Evolutionary conservation across 2,888 invertebrate species (phyloP).

Genomic region (Panopea generosa): DNA sequence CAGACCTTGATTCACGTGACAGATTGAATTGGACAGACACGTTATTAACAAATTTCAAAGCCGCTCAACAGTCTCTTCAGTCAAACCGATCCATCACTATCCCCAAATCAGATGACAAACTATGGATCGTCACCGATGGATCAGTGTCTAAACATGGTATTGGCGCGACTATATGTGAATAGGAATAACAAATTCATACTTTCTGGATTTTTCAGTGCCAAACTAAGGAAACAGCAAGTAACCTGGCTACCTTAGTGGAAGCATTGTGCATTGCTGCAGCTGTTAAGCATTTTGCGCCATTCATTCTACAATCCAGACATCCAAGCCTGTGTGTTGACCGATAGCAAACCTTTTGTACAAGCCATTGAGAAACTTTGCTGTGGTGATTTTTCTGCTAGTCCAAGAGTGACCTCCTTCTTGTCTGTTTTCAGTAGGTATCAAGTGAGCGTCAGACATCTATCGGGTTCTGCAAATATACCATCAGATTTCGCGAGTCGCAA

Average conservation of each 20-base stretch:
- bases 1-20: no score
- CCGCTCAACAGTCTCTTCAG: no score
- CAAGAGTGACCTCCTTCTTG: slow-evolving; percentile 59
- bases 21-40: no score
- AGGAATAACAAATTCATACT: slow-evolving; percentile 41
- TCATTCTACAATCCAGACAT: slow-evolving; percentile 48
- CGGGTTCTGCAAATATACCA: slow-evolving; percentile 49
- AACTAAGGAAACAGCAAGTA: slow-evolving; percentile 60
- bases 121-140: no score
- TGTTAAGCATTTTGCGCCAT: slow-evolving; percentile 63
- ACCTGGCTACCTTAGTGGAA: slow-evolving; percentile 65
- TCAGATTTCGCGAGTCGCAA: slow-evolving; percentile 62
- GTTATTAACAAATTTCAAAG: no score
- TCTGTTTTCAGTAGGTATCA: slow-evolving; percentile 52
- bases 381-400: slow-evolving; percentile 66
- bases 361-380: slow-evolving; percentile 60
- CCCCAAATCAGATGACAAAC: no score
- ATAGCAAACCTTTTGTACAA: slow-evolving; percentile 67
- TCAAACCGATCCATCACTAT: no score
- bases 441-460: slow-evolving; percentile 39
- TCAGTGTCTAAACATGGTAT: slow-evolving; percentile 47
- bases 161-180: slow-evolving; percentile 60
- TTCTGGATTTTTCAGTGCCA: slow-evolving; percentile 64
- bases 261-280: slow-evolving; percentile 58
- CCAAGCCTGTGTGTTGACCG: slow-evolving; percentile 53